These are phyloP conservation scores for Chromis chromis DNA, from an alignment of 2,797 vertebrate species.

Conservation along the genomic window DNA sequence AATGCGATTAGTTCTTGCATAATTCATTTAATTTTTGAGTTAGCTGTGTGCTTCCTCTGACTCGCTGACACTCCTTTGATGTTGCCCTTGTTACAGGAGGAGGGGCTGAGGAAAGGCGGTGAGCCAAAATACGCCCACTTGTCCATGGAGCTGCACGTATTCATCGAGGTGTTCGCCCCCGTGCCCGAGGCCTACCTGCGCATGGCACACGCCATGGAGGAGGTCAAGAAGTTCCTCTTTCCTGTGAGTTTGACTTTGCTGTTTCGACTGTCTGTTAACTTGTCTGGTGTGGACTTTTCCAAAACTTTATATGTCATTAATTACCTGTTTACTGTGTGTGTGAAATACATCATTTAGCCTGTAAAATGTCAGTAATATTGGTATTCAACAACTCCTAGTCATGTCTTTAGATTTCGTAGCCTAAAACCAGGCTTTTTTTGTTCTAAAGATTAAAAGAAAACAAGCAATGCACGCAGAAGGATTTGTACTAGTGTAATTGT, in stretches of 20 bases:
- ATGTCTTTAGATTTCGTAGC: neutral
- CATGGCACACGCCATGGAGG: slow-evolving; percentile 98
- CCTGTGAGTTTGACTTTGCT: slow-evolving; percentile 84
- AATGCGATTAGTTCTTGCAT: slow-evolving; percentile 22
- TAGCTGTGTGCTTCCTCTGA: neutral
- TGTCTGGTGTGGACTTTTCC: neutral
- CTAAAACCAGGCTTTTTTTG: neutral
- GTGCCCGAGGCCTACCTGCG: slow-evolving; percentile 95
- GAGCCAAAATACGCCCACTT: slow-evolving; percentile 97
- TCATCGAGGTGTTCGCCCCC: slow-evolving; percentile 96
- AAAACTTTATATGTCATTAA: neutral
- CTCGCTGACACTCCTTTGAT: slow-evolving; percentile 1
- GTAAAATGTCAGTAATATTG: neutral
- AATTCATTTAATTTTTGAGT: slow-evolving; percentile 30
- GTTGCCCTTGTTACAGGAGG: slow-evolving; percentile 85
- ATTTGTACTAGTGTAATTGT: neutral
- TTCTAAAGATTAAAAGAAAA: no score
- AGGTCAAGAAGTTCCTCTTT: slow-evolving; percentile 98
- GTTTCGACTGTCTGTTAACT: neutral
- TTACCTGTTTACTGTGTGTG: neutral
- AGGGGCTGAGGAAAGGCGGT: slow-evolving; percentile 92
- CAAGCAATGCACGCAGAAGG: no score
- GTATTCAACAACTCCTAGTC: neutral
- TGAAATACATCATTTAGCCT: neutral
- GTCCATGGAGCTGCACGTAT: slow-evolving; percentile 96